phyloP scores from a whole-genome alignment of 2,888 invertebrate species.

The Zygogramma bicolorata region DNA sequence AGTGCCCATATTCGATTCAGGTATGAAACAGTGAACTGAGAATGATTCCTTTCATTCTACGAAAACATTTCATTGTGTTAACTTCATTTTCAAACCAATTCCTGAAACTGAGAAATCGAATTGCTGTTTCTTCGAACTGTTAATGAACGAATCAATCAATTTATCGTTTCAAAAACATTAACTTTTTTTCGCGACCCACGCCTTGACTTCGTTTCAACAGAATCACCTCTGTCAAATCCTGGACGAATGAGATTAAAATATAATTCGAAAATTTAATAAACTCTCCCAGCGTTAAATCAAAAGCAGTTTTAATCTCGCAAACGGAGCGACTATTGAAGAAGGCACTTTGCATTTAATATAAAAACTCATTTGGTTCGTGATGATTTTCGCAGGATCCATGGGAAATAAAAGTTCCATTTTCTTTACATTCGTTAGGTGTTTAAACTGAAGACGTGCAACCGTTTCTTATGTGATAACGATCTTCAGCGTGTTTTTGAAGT shows the following conservation, averaged over 20 bases:
- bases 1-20: too few species aligned
- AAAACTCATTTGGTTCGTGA: constrained; percentile 45
- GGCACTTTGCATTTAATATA: constrained; percentile 41
- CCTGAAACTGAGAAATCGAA: too few species aligned
- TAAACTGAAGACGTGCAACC: constrained; percentile 40
- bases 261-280: constrained; percentile 11
- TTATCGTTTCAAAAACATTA: too few species aligned
- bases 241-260: not conserved
- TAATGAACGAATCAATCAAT: too few species aligned
- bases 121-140: too few species aligned
- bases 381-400: constrained; percentile 36
- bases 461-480: constrained; percentile 39
- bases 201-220: too few species aligned
- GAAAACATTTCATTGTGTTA: too few species aligned
- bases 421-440: constrained; percentile 47
- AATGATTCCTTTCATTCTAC: too few species aligned
- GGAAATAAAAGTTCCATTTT: constrained; percentile 47
- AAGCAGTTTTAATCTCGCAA: constrained; percentile 7
- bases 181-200: too few species aligned
- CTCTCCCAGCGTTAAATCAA: constrained; percentile 1
- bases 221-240: not conserved
- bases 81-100: too few species aligned
- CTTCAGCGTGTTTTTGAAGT: constrained; percentile 35
- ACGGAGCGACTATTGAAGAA: constrained; percentile 19
- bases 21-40: too few species aligned